Base-by-base conservation (phyloP, 2,888 invertebrate genomes). In the Hyposoter didymator region DNA sequence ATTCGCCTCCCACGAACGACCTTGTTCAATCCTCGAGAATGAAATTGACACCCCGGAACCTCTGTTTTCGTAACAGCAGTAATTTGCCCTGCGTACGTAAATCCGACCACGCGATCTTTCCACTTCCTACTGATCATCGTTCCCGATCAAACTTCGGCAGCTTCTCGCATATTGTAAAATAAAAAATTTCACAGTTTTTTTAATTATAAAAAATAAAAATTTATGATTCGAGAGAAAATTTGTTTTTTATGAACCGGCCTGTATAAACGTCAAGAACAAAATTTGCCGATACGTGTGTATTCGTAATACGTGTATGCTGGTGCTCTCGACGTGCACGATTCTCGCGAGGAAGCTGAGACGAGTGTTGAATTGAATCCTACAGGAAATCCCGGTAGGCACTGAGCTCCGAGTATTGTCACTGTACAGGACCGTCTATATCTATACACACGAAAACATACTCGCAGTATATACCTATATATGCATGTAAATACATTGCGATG, bases 281-380 rank as follows among this genome's bases (percentile, higher is more conserved):
- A 59, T 79, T 79, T 49, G 55, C 78, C 14, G 22, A 62, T 76
- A 59, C 64, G n/a, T 64, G 45, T 69, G 74, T 70, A 64, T 52
- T 59, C 49, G 66, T 84, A 70, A 79, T 79, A 75, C 22, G 79
- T 47, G 75, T 64, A 70, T 55, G 74, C 49, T 49, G 32, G 35
- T 75, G 72, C 28, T 52, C 8, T 59, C 35, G 83, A 22, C 74
- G 73, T 52, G 79, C 67, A 84, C 70, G 84, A 84, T 62, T 75
- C 75, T 82, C 84, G 72, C 64, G 79, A 86, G 81, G 70, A 84
- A 82, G 86, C 73, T 75, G 69, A 73, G 80, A 78, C 83, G 85
- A 80, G 87, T 76, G 75, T 85, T 88, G 90, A 92, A 91, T 92
- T 92, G 92, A 91, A 92, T 92, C 92, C 91, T 90, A 88, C 88